Percentiles rank a stretch among this genome's conserved stretches.
These are phyloP conservation scores for Helicoverpa armigera DNA, from an alignment of 1,140 invertebrate species.

Conservation along the genomic window DNA sequence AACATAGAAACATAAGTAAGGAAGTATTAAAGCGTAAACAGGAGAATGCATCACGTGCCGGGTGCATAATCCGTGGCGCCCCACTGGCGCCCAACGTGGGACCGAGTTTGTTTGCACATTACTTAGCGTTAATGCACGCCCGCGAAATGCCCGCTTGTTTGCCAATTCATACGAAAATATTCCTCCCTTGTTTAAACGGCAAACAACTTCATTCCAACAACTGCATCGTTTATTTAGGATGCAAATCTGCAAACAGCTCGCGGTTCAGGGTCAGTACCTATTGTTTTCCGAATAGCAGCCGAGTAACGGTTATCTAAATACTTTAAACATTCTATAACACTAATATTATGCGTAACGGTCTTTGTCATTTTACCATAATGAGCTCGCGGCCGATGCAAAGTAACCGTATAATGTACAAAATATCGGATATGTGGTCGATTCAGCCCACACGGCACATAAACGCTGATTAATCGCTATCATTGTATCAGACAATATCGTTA, in stretches of 20 bases:
- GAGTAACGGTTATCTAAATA: constrained; percentile 57
- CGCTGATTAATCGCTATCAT: constrained; percentile 54
- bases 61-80: constrained; percentile 53
- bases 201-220: constrained; percentile 46
- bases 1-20: constrained; percentile 59
- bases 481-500: constrained; percentile 45
- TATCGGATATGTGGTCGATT: constrained; percentile 44
- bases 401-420: constrained; percentile 50
- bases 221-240: constrained; percentile 51
- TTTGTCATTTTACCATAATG: constrained; percentile 57
- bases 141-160: constrained; percentile 53
- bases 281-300: constrained; percentile 52
- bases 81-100: constrained; percentile 67
- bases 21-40: constrained; percentile 51
- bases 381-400: constrained; percentile 36
- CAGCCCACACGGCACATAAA: constrained; percentile 59
- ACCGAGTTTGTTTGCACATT: constrained; percentile 53
- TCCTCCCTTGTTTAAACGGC: constrained; percentile 41
- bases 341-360: constrained; percentile 63
- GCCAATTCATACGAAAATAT: constrained; percentile 33
- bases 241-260: constrained; percentile 32
- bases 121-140: constrained; percentile 56
- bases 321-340: constrained; percentile 49
- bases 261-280: constrained; percentile 47
- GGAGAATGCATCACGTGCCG: constrained; percentile 55